Evolutionary conservation across 2,888 invertebrate species (phyloP).

Genomic region (Catocala fraxini): DNA sequence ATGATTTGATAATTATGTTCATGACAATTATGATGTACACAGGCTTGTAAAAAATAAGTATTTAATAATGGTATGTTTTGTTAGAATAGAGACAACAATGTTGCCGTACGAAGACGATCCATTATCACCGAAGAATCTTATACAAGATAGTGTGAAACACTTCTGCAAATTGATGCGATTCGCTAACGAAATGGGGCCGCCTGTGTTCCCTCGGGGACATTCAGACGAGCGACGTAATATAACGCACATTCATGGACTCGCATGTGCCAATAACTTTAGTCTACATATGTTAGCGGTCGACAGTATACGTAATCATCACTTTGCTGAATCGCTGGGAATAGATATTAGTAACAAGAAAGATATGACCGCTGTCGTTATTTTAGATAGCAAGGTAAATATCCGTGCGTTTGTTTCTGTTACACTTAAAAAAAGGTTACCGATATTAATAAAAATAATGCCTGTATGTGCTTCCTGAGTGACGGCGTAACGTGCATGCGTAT

Average conservation of each 20-base stretch:
- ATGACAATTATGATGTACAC: too few relatives aligned
- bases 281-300: conserved; percentile 90
- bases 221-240: conserved; percentile 57
- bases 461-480: too few relatives aligned
- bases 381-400: conserved; percentile 89
- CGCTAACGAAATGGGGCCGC: conserved; percentile 73
- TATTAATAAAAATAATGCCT: too few relatives aligned
- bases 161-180: conserved; percentile 75
- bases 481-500: too few relatives aligned
- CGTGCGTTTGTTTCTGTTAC: too few relatives aligned
- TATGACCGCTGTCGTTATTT: conserved; percentile 90
- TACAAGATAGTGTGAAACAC: conserved; percentile 73
- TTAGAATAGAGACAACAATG: conserved; percentile 80
- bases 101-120: conserved; percentile 82
- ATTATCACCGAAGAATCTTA: conserved; percentile 84
- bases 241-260: conserved; percentile 79
- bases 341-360: conserved; percentile 88
- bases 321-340: conserved; percentile 92
- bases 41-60: background rate
- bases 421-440: too few relatives aligned
- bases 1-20: too few relatives aligned
- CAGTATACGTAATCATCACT: conserved; percentile 90
- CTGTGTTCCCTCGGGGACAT: conserved; percentile 63
- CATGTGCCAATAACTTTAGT: conserved; percentile 76
- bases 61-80: conserved; percentile 11